Percentiles rank a stretch among this genome's conserved stretches.
Evolutionary conservation across 2,113 vertebrate species (phyloP).

Genomic region (Aspidoscelis tigris): DNA sequence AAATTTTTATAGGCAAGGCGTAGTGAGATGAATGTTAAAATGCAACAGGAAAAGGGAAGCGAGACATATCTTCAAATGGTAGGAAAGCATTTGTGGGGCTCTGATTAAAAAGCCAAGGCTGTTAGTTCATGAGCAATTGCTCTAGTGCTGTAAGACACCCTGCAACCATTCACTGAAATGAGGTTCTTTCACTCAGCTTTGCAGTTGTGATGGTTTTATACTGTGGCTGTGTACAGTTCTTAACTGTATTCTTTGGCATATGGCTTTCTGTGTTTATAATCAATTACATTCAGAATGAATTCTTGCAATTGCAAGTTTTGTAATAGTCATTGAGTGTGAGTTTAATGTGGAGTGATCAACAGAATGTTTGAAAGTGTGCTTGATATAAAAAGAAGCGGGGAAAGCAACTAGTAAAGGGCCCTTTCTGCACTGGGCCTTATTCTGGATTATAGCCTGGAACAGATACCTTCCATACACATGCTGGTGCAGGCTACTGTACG

Average conservation of each 20-base stretch:
- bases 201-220: not conserved
- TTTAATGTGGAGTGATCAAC: too few species aligned
- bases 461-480: too few species aligned
- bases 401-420: too few species aligned
- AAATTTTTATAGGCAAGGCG: conserved; percentile 82
- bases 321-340: too few species aligned
- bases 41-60: conserved; percentile 62
- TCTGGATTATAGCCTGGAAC: too few species aligned
- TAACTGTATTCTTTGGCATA: not conserved
- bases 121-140: not conserved
- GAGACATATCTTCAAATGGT: conserved; percentile 58
- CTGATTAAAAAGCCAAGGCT: conserved; percentile 49
- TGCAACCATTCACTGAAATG: not conserved
- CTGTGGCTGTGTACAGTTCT: not conserved
- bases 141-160: not conserved
- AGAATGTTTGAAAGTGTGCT: too few species aligned
- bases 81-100: conserved; percentile 63
- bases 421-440: too few species aligned
- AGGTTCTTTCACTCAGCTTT: not conserved
- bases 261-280: not conserved
- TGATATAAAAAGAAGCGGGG: too few species aligned
- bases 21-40: conserved; percentile 80
- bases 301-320: too few species aligned
- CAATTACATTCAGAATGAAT: not conserved
- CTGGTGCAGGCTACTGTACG: too few species aligned